Evolutionary conservation across 1,140 invertebrate genomes (phyloP), one percentile per base, ranked within the genome.

Genomic region (Calliphora vicina): DNA sequence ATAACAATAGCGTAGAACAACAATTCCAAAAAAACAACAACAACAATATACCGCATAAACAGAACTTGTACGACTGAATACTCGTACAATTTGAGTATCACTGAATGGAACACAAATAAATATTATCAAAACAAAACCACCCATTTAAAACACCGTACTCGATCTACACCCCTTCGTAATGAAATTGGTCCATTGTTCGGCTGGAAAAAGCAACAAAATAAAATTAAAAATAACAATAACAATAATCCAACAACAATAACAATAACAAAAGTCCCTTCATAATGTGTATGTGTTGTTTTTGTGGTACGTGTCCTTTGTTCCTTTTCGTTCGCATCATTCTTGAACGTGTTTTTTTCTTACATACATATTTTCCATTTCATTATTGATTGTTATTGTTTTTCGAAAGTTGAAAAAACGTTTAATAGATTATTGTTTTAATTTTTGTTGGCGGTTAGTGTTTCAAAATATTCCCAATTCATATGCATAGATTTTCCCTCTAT

Each of bases 101-200:
- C 45, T 45, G 13, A 78, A 78, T 78, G 74, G 23, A 86, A 88
- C 87, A 87, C 84, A 87, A 87, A 88, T 88, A 86, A 88, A 88
- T 87, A 87, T 86, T 88, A 88, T 88, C 87, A 89, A 89, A 89
- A 89, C 88, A 89, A 89, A 89, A 89, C 87, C 88, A 85, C 88
- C 88, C 87, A 88, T 89, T 87, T 87, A 10, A 35, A 8, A 88
- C 87, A 88, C 17, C 71, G 50, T 12, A n/a, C 15, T 23, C 29
- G 25, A 6, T 42, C n/a, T 35, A 20, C 67, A 82, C 42, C 88
- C 87, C 87, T 86, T 84, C 83, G 86, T 85, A 88, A 84, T 87
- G 27, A 87, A 87, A 87, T 12, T 74, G 73, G n/a, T 76, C 73
- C 73, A 76, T 76, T 76, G n/a, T n/a, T 57, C 10, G 23, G 10